Conservation (phyloP, 1,140 invertebrate genomes). For the Neodiprion virginianus region DNA sequence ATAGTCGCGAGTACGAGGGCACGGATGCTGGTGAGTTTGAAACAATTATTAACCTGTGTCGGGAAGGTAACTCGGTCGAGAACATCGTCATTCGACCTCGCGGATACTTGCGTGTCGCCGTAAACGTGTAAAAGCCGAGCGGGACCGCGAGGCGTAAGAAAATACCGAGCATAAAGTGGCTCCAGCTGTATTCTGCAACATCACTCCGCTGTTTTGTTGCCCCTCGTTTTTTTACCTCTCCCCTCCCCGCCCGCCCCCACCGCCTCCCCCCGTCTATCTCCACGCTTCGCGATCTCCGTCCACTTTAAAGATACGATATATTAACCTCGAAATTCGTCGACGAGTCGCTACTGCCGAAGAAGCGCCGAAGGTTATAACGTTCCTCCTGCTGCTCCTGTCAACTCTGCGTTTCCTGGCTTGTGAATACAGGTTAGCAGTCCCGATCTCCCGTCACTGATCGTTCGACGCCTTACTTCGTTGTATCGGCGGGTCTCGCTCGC, state of each 20-base stretch:
- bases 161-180: not conserved
- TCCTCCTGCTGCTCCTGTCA: too few relatives aligned
- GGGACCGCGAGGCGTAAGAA: not conserved
- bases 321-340: not conserved
- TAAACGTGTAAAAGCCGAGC: not conserved
- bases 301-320: not conserved
- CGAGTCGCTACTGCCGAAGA: too few relatives aligned
- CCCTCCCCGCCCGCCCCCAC: not conserved
- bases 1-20: slow-evolving; percentile 47
- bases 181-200: slow-evolving; percentile 6
- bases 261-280: not conserved
- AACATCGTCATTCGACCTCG: not conserved
- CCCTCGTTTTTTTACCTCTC: not conserved
- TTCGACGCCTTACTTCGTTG: too few relatives aligned
- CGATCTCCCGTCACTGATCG: too few relatives aligned
- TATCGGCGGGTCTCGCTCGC: too few relatives aligned
- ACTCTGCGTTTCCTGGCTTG: too few relatives aligned
- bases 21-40: slow-evolving; percentile 56
- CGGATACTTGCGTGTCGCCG: not conserved
- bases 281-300: not conserved
- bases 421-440: too few relatives aligned
- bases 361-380: too few relatives aligned
- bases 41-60: not conserved
- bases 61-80: not conserved
- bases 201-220: not conserved